Conservation (phyloP, 2,113 vertebrate genomes). For the Nerophis ophidion region DNA sequence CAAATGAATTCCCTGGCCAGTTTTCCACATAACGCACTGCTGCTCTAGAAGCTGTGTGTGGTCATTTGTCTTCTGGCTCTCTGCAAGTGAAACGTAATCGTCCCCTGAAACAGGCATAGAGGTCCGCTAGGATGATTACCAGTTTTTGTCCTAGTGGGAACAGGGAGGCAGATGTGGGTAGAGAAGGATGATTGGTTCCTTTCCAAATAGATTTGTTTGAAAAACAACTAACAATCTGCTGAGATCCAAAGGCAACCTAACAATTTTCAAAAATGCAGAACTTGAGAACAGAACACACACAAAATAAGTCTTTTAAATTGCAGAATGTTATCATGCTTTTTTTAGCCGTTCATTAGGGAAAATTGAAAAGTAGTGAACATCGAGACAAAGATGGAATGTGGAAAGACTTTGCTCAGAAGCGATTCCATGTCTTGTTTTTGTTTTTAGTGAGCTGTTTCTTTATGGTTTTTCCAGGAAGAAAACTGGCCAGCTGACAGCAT, state of each 20-base stretch:
- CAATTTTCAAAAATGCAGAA: slow-evolving; percentile 18
- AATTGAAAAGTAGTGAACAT: slow-evolving; percentile 16
- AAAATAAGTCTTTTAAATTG: slow-evolving; percentile 9
- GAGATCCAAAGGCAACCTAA: slow-evolving; percentile 21
- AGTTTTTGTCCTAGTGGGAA: slow-evolving; percentile 43
- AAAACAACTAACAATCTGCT: slow-evolving; percentile 32
- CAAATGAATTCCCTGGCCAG: slow-evolving; percentile 10
- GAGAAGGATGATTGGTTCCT: slow-evolving; percentile 50
- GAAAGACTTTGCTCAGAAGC: slow-evolving; percentile 36
- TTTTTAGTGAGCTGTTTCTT: slow-evolving; percentile 17
- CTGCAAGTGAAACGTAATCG: slow-evolving; percentile 47
- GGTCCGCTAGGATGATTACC: slow-evolving; percentile 45
- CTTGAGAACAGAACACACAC: slow-evolving; percentile 9
- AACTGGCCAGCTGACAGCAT: slow-evolving; percentile 32
- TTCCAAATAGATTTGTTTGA: slow-evolving; percentile 57
- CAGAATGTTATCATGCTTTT: slow-evolving; percentile 10
- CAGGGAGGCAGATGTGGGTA: slow-evolving; percentile 34
- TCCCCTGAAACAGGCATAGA: slow-evolving; percentile 32
- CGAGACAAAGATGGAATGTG: slow-evolving; percentile 33
- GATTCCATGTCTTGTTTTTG: slow-evolving; percentile 23
- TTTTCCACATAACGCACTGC: slow-evolving; percentile 22
- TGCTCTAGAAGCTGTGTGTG: slow-evolving; percentile 21
- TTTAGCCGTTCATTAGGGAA: slow-evolving; percentile 25
- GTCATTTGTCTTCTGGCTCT: slow-evolving; percentile 56
- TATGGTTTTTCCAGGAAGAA: slow-evolving; percentile 31